Conservation (phyloP, 2,888 invertebrate genomes). For the Tenthredo notha region DNA sequence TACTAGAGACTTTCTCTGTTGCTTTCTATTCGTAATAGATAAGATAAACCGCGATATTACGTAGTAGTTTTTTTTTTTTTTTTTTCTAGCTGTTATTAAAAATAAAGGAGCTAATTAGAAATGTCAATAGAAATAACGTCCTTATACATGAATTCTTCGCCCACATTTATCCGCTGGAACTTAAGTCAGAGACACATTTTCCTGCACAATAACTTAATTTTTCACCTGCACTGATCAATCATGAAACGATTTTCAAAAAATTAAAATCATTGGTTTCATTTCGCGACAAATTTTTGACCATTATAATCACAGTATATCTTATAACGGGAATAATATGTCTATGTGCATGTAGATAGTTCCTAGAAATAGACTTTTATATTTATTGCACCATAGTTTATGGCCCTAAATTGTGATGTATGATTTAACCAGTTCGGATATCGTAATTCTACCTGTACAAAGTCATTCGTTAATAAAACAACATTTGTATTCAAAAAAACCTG, state of each 20-base stretch:
- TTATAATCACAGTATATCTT: background rate
- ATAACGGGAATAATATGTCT: background rate
- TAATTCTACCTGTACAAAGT: background rate
- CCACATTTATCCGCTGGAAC: background rate
- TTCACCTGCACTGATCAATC: background rate
- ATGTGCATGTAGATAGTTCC: background rate
- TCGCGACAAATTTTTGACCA: background rate
- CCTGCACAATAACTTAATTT: background rate
- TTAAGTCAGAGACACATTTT: background rate
- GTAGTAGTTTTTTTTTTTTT: background rate
- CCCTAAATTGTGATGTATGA: background rate
- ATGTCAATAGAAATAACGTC: conserved; percentile 12
- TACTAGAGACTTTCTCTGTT: conserved; percentile 20
- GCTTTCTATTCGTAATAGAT: conserved; percentile 27
- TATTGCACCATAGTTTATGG: background rate
- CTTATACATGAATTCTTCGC: background rate
- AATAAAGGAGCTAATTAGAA: conserved; percentile 8
- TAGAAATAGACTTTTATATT: background rate
- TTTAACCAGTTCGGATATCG: background rate
- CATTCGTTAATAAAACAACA: background rate
- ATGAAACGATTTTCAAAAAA: background rate
- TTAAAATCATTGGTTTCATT: background rate
- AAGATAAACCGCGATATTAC: background rate
- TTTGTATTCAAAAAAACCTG: background rate
- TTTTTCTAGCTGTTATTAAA: background rate